Evolutionary conservation across 2,888 invertebrate genomes (phyloP).

Genomic region (Colostygia pectinataria): DNA sequence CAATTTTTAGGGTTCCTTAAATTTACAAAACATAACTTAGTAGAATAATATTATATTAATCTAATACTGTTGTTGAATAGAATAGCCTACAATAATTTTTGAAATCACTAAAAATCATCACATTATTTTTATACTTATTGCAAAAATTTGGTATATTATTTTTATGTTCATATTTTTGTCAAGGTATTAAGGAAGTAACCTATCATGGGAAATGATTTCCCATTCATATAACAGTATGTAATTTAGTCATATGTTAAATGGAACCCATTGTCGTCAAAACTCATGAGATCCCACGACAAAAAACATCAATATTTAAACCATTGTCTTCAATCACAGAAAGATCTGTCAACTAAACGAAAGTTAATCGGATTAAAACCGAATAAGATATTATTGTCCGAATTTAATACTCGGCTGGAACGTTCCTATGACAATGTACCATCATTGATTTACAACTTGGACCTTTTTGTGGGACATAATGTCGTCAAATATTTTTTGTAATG

Average conservation of each 20-base stretch:
- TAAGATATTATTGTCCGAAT: constrained; percentile 65
- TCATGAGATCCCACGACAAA: constrained; percentile 44
- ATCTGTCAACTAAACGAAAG: constrained; percentile 55
- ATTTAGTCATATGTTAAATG: too few relatives aligned
- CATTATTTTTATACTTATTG: too few relatives aligned
- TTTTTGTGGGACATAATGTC: constrained; percentile 32
- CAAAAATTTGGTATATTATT: too few relatives aligned
- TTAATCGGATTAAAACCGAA: constrained; percentile 74
- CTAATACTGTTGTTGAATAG: too few relatives aligned
- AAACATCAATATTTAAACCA: constrained; percentile 47
- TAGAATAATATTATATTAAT: too few relatives aligned
- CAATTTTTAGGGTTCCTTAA: constrained; percentile 37
- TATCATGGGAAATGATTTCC: too few relatives aligned
- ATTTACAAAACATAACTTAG: neutral
- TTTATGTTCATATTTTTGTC: too few relatives aligned
- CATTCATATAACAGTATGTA: too few relatives aligned
- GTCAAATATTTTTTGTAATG: constrained; percentile 21
- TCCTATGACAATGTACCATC: constrained; percentile 44
- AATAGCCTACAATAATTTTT: too few relatives aligned
- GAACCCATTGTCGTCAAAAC: constrained; percentile 7
- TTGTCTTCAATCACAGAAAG: constrained; percentile 57
- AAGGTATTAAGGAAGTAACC: too few relatives aligned
- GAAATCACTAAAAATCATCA: too few relatives aligned
- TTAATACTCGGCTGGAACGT: constrained; percentile 57
- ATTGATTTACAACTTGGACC: constrained; percentile 44